Base-by-base conservation (phyloP, 2,888 invertebrate genomes). In the Ophonus ardosiacus region DNA sequence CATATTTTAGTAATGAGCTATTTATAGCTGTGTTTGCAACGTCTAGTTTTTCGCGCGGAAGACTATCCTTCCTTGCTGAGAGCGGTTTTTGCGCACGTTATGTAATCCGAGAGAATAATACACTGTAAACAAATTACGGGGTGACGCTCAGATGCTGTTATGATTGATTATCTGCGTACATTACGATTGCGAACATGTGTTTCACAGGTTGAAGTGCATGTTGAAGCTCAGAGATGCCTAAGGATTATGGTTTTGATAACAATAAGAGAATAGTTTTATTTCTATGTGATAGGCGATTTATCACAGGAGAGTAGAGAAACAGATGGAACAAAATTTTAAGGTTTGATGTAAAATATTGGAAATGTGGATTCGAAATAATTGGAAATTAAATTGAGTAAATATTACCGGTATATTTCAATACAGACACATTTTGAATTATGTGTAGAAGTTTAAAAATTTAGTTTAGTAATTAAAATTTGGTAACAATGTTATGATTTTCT, bases 121-220 rank as follows among this genome's bases (percentile, higher is more conserved):
- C 43, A 40, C 71, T 74, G 71, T 74, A 74, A 74, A 74, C 71
- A 74, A 74, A 74, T 74, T 74, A 74, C 18, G 71, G 40, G 71
- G 40, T 43, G 71, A 74, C 71, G 43, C 17, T 74, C 71, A 74
- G 40, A 74, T 18, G 18, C 43, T 18, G 71, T 43, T 74, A 74
- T 74, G 71, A 74, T 74, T 74, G 71, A 74, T 74, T 74, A 74
- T 74, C 71, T 74, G 51, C 43, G 71, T 43, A 74, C 71, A 43
- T 74, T 74, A 74, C 71, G 71, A 40, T 43, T 43, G 43, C 17
- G 43, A 74, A 74, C 71, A 74, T 74, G 71, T 74, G 71, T 74
- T 74, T 17, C 71, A 74, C 18, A 74, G 43, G 43, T 5, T 43
- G 43, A 74, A 74, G 71, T 51, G 71, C 43, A 74, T 74, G 63